Conservation (phyloP, 2,113 vertebrate genomes). For the Spilogale gracilis region DNA sequence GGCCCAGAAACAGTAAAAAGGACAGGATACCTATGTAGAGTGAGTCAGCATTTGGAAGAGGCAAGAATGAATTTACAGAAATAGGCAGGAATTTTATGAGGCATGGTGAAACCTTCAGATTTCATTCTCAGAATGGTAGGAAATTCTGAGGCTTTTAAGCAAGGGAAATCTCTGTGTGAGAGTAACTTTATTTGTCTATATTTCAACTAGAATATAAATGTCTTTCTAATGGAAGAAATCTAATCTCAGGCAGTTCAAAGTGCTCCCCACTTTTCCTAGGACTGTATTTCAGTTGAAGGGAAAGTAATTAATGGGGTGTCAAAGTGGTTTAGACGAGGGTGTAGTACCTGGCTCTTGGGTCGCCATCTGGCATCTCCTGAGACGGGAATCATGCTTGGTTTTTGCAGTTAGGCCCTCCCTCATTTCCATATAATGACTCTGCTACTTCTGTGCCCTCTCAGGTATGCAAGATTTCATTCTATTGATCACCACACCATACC, state of each 20-base stretch:
- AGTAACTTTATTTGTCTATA: neutral
- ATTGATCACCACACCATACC: neutral
- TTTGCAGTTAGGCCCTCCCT: neutral
- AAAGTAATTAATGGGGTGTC: neutral
- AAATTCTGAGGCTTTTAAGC: neutral
- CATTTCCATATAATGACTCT: neutral
- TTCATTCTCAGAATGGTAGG: neutral
- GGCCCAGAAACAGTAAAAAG: too few species aligned
- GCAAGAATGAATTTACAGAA: neutral
- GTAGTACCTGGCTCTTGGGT: neutral
- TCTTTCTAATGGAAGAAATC: neutral
- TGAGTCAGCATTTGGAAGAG: neutral
- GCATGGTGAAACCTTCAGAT: neutral
- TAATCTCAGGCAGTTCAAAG: too few species aligned
- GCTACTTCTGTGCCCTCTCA: neutral
- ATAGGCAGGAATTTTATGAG: neutral
- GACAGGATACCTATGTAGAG: too few species aligned
- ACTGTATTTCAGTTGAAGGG: neutral
- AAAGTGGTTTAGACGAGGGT: fast-evolving
- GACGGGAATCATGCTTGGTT: neutral
- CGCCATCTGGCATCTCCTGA: neutral
- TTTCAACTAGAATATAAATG: neutral
- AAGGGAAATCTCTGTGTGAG: neutral
- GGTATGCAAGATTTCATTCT: neutral
- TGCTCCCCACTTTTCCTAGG: neutral